Conservation (phyloP, 2,888 invertebrate genomes). For the Drosophila paramelanica region DNA sequence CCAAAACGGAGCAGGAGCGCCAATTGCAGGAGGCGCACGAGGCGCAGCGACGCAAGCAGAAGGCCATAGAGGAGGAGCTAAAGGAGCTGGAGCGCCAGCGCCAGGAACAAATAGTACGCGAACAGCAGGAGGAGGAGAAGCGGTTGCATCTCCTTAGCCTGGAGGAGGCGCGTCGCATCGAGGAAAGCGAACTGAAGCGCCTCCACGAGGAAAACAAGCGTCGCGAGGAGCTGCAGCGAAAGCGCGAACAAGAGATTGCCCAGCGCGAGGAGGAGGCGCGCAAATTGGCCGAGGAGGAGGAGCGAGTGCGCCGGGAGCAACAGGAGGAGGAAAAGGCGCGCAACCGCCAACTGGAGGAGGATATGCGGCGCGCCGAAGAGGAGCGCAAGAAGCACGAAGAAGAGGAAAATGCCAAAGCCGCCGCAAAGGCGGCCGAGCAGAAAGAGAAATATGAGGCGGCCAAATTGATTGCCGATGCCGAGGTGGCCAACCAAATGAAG, state of each 20-base stretch:
- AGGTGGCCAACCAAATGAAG: conserved; percentile 53
- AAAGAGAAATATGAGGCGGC: conserved; percentile 59
- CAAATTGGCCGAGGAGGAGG: conserved; percentile 78
- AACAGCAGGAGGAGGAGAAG: conserved; percentile 81
- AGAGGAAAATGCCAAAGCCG: conserved; percentile 59
- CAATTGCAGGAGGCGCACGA: conserved; percentile 76
- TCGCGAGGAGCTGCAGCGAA: conserved; percentile 72
- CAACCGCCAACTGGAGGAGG: conserved; percentile 66
- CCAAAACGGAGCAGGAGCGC: conserved; percentile 76
- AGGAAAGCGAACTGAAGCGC: conserved; percentile 77
- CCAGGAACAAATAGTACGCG: conserved; percentile 71
- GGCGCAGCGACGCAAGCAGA: conserved; percentile 72
- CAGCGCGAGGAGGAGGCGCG: conserved; percentile 70
- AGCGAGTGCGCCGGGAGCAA: conserved; percentile 74
- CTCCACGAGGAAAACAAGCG: conserved; percentile 77
- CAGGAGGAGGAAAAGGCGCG: conserved; percentile 68
- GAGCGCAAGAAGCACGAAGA: conserved; percentile 71
- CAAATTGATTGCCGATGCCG: conserved; percentile 65
- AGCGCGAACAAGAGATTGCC: conserved; percentile 80
- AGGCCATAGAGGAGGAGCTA: conserved; percentile 67
- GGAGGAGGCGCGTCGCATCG: conserved; percentile 72
- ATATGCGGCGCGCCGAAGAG: conserved; percentile 69
- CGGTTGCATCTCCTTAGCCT: conserved; percentile 69
- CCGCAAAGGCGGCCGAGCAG: conserved; percentile 59
- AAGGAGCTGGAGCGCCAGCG: conserved; percentile 77